phyloP scores from a whole-genome alignment of 2,797 vertebrate genomes.

The Tokudaia muenninki region DNA sequence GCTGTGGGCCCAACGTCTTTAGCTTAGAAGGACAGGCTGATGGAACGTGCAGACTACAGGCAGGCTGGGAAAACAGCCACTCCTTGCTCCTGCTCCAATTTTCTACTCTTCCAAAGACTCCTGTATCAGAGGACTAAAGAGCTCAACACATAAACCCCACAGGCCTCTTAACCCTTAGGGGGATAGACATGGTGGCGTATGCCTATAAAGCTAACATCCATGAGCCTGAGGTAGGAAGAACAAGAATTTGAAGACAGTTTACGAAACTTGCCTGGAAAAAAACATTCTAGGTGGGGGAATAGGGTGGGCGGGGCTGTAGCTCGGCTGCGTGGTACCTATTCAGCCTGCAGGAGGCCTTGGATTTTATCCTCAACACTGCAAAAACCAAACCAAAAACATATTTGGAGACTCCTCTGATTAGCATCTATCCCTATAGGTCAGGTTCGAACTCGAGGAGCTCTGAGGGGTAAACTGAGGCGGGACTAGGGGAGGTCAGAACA shows the following conservation, averaged over 20 bases:
- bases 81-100: neutral
- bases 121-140: neutral
- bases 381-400: neutral
- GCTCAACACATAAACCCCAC: neutral
- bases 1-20: neutral
- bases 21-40: constrained; percentile 9
- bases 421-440: constrained; percentile 6
- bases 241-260: neutral
- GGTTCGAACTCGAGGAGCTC: constrained; percentile 34
- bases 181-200: neutral
- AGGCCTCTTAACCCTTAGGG: neutral
- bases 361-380: neutral
- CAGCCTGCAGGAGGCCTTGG: neutral
- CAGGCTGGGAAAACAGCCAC: neutral
- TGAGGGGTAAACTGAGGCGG: constrained; percentile 46
- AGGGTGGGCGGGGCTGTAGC: neutral
- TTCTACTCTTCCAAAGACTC: constrained; percentile 35
- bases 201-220: neutral
- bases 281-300: neutral
- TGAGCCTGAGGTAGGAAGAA: neutral
- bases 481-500: neutral
- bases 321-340: neutral
- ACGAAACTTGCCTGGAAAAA: neutral
- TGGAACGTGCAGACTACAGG: neutral
- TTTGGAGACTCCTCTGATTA: neutral